phyloP scores from a whole-genome alignment of 1,140 invertebrate genomes.

The Drosophila ogumai region DNA sequence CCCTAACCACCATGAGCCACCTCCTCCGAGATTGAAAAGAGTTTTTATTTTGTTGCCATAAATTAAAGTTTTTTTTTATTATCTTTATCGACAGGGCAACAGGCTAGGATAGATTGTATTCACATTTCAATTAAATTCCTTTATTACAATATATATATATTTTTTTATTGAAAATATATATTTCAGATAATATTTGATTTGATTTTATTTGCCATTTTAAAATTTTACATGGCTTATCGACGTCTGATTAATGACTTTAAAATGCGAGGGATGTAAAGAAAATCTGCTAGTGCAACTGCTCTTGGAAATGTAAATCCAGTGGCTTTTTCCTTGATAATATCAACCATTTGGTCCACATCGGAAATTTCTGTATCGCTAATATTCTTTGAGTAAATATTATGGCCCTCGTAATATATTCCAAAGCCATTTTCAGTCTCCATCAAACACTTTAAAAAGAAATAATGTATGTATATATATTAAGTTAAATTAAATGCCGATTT shows the following conservation, averaged over 20 bases:
- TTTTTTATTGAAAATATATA: background rate
- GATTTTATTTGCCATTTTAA: background rate
- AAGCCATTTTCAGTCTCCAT: background rate
- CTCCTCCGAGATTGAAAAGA: conserved; percentile 71
- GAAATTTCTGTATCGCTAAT: background rate
- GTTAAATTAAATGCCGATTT: background rate
- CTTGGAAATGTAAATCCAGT: background rate
- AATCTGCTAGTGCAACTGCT: rapidly evolving
- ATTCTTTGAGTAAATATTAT: background rate
- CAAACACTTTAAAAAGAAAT: background rate
- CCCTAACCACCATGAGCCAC: conserved; percentile 7
- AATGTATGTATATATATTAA: background rate
- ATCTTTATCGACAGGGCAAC: conserved; percentile 67
- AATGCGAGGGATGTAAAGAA: rapidly evolving
- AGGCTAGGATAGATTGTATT: conserved; percentile 28
- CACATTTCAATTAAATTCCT: background rate
- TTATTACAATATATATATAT: background rate
- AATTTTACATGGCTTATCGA: background rate
- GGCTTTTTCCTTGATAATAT: background rate
- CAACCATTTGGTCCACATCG: background rate
- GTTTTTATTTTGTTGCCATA: conserved; percentile 53
- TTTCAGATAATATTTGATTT: background rate
- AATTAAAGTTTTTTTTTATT: conserved; percentile 72
- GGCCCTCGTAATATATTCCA: background rate
- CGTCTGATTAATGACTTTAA: background rate